Conservation (phyloP, 2,888 invertebrate genomes). For the Tetanocera ferruginea region DNA sequence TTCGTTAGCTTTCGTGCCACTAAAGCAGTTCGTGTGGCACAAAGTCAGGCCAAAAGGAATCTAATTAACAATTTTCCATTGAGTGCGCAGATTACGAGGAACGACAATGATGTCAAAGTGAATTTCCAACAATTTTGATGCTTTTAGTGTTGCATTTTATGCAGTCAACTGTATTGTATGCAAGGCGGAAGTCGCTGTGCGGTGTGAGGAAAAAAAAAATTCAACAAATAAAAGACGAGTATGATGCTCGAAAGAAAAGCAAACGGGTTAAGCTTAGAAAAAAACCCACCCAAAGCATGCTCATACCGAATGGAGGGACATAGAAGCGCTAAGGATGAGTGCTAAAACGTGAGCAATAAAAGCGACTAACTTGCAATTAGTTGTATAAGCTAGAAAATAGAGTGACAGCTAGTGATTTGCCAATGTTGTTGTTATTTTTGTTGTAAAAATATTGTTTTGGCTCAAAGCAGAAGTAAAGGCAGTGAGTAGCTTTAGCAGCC, state of each 20-base stretch:
- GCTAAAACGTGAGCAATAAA: slow-evolving; percentile 9
- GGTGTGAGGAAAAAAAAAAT: not conserved
- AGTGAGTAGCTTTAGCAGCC: not conserved
- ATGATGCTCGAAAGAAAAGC: not conserved
- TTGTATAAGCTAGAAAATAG: slow-evolving; percentile 20
- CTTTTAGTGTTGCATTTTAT: slow-evolving; percentile 44
- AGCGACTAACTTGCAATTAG: slow-evolving; percentile 36
- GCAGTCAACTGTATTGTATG: slow-evolving; percentile 18
- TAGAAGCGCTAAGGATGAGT: not conserved
- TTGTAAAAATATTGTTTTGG: not conserved
- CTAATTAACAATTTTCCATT: slow-evolving; percentile 71
- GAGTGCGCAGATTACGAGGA: slow-evolving; percentile 68
- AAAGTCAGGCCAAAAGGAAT: slow-evolving; percentile 66
- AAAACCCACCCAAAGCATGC: not conserved
- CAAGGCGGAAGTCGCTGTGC: not conserved
- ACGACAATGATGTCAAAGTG: slow-evolving; percentile 51
- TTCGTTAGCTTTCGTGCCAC: not conserved
- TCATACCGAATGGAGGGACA: not conserved
- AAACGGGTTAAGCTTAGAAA: not conserved
- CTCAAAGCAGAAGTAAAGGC: not conserved
- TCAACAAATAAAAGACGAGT: not conserved
- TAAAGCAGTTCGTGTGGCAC: slow-evolving; percentile 46
- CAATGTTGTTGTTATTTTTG: slow-evolving; percentile 6
- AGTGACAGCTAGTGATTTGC: slow-evolving; percentile 9
- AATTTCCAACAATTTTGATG: slow-evolving; percentile 52